Evolutionary conservation across 2,113 vertebrate species (phyloP).

Genomic region (Sitta europaea): DNA sequence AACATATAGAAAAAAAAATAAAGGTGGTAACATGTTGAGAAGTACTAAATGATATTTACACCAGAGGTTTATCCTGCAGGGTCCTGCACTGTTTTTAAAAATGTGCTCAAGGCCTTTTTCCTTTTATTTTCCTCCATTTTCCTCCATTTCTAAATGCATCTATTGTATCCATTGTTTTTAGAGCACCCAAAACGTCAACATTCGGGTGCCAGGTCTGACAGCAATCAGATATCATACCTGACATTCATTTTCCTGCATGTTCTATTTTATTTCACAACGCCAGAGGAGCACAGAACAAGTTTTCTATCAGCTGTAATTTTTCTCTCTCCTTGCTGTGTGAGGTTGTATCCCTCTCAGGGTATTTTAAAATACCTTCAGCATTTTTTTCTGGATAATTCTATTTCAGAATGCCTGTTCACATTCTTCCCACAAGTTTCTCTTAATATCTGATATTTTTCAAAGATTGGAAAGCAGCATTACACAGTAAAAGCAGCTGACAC

Average conservation of each 20-base stretch:
- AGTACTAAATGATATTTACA: neutral
- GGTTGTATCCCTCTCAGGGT: neutral
- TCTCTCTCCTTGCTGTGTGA: neutral
- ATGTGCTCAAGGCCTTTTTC: neutral
- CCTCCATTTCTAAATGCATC: neutral
- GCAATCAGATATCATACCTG: neutral
- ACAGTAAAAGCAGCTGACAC: neutral
- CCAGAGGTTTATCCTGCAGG: neutral
- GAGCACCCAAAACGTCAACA: neutral
- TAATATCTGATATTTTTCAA: constrained; percentile 31
- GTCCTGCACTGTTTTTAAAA: neutral
- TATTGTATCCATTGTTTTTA: neutral
- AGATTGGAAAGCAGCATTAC: neutral
- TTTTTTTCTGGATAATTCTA: neutral
- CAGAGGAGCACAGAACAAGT: neutral
- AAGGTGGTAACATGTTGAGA: neutral
- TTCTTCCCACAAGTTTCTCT: neutral
- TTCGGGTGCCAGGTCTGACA: neutral
- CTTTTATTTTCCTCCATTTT: fast-evolving
- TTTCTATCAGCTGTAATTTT: neutral
- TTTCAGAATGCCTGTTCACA: neutral
- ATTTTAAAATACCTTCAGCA: neutral
- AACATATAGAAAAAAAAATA: neutral
- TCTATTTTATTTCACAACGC: neutral
- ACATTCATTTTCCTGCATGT: neutral